phyloP scores from a whole-genome alignment of 2,113 vertebrate species.

The Paraplagusia blochii region DNA sequence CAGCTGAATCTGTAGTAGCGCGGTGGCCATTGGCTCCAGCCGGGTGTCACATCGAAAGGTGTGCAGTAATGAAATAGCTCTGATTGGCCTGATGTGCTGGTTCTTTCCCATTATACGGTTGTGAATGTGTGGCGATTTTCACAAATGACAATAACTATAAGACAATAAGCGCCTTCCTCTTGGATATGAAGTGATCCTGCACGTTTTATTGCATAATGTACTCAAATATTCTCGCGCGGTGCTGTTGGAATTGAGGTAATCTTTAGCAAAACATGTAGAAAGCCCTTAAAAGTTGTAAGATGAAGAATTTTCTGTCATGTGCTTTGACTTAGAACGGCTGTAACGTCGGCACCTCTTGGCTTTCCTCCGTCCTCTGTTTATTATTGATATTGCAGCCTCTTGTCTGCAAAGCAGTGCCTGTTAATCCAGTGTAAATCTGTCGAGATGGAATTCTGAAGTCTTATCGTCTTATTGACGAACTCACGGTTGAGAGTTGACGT shows the following conservation, averaged over 20 bases:
- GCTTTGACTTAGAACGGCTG: constrained; percentile 41
- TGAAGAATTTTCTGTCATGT: constrained; percentile 47
- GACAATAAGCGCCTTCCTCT: not conserved
- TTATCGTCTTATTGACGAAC: constrained; percentile 35
- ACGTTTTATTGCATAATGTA: constrained; percentile 1
- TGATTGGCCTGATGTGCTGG: too few species aligned
- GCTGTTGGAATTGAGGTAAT: constrained; percentile 3
- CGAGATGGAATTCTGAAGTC: constrained; percentile 9
- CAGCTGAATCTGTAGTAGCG: constrained; percentile 29
- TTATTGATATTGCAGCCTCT: constrained; percentile 51
- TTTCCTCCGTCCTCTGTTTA: constrained; percentile 45
- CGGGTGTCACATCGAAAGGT: constrained; percentile 6
- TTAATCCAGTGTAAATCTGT: constrained; percentile 54
- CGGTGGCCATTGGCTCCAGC: constrained; percentile 37
- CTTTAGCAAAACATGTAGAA: constrained; percentile 15
- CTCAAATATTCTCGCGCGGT: constrained; percentile 2
- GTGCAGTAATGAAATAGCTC: not conserved
- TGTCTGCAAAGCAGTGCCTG: constrained; percentile 48
- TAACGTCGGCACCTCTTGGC: constrained; percentile 24
- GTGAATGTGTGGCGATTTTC: not conserved
- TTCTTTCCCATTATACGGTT: too few species aligned
- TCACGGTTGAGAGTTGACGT: constrained; percentile 37
- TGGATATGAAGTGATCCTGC: not conserved
- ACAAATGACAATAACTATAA: not conserved
- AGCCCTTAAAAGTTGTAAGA: too few species aligned